Evolutionary conservation across 2,113 vertebrate species (phyloP).

Genomic region (Phoenicopterus ruber): DNA sequence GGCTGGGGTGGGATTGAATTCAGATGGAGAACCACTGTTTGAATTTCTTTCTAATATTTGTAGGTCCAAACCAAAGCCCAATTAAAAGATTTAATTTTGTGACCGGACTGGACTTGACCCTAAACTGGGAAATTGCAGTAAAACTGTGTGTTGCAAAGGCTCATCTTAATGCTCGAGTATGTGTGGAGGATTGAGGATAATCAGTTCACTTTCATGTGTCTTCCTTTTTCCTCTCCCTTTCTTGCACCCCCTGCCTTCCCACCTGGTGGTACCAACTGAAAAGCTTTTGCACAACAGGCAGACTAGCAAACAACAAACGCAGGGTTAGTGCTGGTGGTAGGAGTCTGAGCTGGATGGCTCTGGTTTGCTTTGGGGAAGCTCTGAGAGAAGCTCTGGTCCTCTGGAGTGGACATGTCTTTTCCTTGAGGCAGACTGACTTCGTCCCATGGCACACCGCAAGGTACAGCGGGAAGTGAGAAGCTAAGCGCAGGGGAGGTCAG

Average conservation of each 20-base stretch:
- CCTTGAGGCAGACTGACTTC: neutral
- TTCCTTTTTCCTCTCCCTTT: neutral
- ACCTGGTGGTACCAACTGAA: neutral
- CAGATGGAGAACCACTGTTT: neutral
- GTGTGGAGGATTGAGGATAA: neutral
- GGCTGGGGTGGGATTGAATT: neutral
- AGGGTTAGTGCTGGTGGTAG: neutral
- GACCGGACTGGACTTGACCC: neutral
- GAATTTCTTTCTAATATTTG: neutral
- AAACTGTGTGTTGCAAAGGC: neutral
- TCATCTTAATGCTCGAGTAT: neutral
- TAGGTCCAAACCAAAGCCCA: neutral
- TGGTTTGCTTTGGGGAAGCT: neutral
- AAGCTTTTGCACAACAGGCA: neutral
- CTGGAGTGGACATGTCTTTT: rapidly evolving
- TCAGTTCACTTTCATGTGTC: neutral
- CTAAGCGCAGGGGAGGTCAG: neutral
- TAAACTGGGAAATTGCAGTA: neutral
- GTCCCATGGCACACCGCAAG: neutral
- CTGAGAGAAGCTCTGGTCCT: neutral
- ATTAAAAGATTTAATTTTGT: neutral
- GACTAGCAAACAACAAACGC: neutral
- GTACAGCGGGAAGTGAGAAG: neutral
- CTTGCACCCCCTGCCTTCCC: neutral
- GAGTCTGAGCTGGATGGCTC: neutral